Evolutionary conservation across 2,797 vertebrate species (phyloP).

Genomic region (Uromys caudimaculatus): DNA sequence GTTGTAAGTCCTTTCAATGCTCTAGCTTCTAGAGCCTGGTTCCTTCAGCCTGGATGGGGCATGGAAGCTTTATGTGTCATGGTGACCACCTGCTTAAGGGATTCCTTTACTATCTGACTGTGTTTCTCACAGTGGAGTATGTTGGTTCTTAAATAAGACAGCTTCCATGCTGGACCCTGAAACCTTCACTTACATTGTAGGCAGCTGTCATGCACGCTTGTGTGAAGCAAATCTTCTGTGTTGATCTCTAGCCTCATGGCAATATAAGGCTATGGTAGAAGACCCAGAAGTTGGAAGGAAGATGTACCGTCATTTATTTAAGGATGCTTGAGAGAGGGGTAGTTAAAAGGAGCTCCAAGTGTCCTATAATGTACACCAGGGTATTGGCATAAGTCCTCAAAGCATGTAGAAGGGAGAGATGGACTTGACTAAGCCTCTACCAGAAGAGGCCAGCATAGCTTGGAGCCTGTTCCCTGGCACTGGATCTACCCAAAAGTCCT

Average conservation of each 20-base stretch:
- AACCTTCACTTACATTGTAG: background rate
- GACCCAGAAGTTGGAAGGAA: background rate
- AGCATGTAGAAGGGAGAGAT: fast-evolving
- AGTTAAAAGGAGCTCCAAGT: background rate
- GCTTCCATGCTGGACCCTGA: background rate
- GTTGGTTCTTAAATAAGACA: background rate
- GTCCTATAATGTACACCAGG: fast-evolving
- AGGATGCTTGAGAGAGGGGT: background rate
- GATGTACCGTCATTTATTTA: background rate
- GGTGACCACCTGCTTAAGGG: background rate
- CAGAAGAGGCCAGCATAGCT: background rate
- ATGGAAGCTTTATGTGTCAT: background rate
- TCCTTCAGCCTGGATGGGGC: background rate
- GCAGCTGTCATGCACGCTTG: fast-evolving
- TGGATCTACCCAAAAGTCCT: background rate
- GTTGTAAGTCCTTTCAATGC: background rate
- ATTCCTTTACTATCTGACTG: no score
- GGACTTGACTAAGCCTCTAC: fast-evolving
- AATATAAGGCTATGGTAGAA: background rate
- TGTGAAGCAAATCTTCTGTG: background rate
- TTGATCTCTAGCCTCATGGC: no score
- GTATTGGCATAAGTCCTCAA: no score
- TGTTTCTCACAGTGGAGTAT: background rate
- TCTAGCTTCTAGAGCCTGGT: no score
- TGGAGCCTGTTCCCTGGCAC: background rate